Conservation (phyloP, 2,797 vertebrate species). For the Rhynchotus rufescens region DNA sequence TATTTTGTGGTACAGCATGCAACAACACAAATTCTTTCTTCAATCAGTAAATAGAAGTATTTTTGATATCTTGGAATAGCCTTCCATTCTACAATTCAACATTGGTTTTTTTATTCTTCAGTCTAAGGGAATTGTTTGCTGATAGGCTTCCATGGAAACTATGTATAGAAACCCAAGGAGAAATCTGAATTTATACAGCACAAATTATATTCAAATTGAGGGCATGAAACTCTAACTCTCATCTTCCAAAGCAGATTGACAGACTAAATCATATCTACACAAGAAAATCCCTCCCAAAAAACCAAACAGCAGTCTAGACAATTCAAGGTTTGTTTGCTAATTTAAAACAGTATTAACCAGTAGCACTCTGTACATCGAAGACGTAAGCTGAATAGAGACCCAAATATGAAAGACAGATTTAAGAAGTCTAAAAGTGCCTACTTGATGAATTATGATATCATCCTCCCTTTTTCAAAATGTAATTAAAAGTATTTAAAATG, state of each 20-base stretch:
- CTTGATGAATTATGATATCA: not conserved
- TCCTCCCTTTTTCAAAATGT: not conserved
- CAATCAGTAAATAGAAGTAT: constrained; percentile 75
- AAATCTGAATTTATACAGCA: constrained; percentile 10
- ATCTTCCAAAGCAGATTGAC: constrained; percentile 25
- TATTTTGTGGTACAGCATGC: constrained; percentile 78
- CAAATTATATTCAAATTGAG: constrained; percentile 38
- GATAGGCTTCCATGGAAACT: constrained; percentile 22
- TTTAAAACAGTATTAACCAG: constrained; percentile 1
- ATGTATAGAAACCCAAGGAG: not conserved
- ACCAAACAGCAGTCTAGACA: constrained; percentile 21
- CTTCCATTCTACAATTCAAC: constrained; percentile 71
- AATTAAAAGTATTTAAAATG: not conserved
- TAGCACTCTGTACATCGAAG: not conserved
- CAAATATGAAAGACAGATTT: not conserved
- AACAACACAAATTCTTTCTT: constrained; percentile 79
- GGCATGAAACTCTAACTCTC: constrained; percentile 22
- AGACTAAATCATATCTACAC: constrained; percentile 31
- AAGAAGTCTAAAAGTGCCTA: not conserved
- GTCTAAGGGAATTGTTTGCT: constrained; percentile 57
- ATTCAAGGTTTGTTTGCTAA: constrained; percentile 23
- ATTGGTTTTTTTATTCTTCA: constrained; percentile 75
- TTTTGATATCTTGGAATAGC: constrained; percentile 79
- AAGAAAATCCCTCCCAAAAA: not conserved
- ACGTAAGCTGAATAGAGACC: not conserved